Percentiles rank a stretch among this genome's conserved stretches.
These are phyloP conservation scores for Macrocentrus cingulum DNA, from an alignment of 1,140 invertebrate species.

Conservation along the genomic window DNA sequence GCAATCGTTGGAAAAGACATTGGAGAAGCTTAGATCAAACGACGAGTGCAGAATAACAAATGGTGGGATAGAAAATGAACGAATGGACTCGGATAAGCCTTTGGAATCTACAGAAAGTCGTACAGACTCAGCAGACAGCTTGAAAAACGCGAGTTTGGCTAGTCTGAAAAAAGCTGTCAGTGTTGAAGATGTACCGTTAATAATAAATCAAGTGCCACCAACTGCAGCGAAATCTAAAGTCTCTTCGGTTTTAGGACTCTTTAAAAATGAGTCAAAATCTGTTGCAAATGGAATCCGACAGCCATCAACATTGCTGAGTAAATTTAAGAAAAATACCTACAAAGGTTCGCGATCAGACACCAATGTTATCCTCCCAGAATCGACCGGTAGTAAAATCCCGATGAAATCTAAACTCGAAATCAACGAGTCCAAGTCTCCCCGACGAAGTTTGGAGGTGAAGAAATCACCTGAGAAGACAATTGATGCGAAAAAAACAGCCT, in stretches of 20 bases:
- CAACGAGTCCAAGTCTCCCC: conserved; percentile 32
- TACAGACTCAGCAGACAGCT: conserved; percentile 54
- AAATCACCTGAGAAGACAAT: conserved; percentile 35
- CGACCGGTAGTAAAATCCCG: conserved; percentile 46
- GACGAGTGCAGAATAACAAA: conserved; percentile 33
- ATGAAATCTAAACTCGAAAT: conserved; percentile 45
- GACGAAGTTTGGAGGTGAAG: conserved; percentile 33
- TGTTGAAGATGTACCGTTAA: conserved; percentile 65
- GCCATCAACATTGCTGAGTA: conserved; percentile 39
- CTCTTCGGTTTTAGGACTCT: conserved; percentile 71
- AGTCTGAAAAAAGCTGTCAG: conserved; percentile 63
- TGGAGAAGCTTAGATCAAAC: conserved; percentile 52
- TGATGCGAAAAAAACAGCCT: conserved; percentile 33
- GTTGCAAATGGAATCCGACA: conserved; percentile 18
- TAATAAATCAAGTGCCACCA: conserved; percentile 41
- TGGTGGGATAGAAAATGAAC: conserved; percentile 15
- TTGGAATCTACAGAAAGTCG: conserved; percentile 67
- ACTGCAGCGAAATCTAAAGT: conserved; percentile 60
- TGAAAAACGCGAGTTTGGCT: conserved; percentile 60
- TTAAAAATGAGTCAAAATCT: conserved; percentile 64
- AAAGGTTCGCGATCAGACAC: conserved; percentile 41
- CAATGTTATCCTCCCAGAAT: conserved; percentile 27
- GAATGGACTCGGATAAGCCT: conserved; percentile 39
- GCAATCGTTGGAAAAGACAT: conserved; percentile 55
- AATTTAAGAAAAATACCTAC: conserved; percentile 45